phyloP scores from a whole-genome alignment of 2,797 vertebrate species.

The Rhabdophis nuchalis region DNA sequence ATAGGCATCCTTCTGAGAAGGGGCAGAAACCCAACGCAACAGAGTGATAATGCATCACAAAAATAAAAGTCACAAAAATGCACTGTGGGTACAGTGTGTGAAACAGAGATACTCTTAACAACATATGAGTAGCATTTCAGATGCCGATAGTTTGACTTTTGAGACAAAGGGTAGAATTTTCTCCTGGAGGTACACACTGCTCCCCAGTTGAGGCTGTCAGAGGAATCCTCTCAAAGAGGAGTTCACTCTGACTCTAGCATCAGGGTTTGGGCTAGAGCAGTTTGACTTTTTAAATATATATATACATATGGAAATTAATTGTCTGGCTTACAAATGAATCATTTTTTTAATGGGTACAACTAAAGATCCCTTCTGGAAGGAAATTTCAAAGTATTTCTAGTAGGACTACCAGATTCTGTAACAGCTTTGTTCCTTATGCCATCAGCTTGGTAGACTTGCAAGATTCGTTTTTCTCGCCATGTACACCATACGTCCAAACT shows the following conservation, averaged over 20 bases:
- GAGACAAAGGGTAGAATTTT: neutral
- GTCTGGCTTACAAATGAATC: slow-evolving; percentile 14
- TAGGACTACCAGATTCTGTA: too few species aligned
- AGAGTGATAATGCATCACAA: neutral
- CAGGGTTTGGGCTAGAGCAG: neutral
- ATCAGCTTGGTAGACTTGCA: too few species aligned
- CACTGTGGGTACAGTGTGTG: neutral
- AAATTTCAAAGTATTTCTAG: too few species aligned
- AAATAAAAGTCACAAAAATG: neutral
- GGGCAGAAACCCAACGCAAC: neutral
- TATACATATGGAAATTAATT: slow-evolving; percentile 8
- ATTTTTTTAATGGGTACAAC: neutral
- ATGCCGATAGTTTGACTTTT: neutral
- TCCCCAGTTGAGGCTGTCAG: neutral
- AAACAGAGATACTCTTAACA: neutral
- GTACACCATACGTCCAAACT: too few species aligned
- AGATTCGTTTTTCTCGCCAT: too few species aligned
- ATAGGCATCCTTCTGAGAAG: neutral
- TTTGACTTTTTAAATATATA: neutral
- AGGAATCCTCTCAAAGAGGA: neutral
- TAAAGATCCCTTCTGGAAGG: neutral
- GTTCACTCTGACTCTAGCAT: neutral
- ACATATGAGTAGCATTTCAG: neutral
- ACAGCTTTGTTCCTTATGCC: too few species aligned
- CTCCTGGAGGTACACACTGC: neutral